Percentiles rank a stretch among this genome's conserved stretches.
Evolutionary conservation across 1,140 invertebrate genomes (phyloP).

Genomic region (Mizuhopecten yessoensis): DNA sequence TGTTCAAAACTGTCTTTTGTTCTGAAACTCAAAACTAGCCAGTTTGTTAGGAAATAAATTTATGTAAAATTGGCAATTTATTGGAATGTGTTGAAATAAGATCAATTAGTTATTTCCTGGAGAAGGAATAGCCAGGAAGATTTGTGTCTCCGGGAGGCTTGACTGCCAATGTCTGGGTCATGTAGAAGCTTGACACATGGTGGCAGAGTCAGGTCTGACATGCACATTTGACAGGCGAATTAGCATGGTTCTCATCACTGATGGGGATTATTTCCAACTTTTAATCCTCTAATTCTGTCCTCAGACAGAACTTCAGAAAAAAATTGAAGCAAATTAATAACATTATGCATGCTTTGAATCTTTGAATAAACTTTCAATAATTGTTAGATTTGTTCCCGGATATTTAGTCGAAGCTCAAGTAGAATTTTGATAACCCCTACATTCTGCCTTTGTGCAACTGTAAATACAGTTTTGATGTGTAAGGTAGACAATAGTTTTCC

Average conservation of each 20-base stretch:
- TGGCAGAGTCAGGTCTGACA: not conserved
- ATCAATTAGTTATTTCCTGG: slow-evolving; percentile 10
- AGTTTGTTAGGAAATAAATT: not conserved
- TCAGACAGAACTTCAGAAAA: not conserved
- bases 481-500: not conserved
- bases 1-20: not conserved
- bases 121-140: not conserved
- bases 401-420: not conserved
- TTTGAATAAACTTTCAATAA: slow-evolving; percentile 23
- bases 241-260: not conserved
- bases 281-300: not conserved
- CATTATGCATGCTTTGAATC: slow-evolving; percentile 3
- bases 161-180: slow-evolving; percentile 13
- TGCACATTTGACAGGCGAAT: slow-evolving; percentile 2
- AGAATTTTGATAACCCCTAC: not conserved
- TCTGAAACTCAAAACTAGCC: not conserved
- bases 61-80: slow-evolving; percentile 21
- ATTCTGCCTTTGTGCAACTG: not conserved
- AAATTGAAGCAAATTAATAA: not conserved
- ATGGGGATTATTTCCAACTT: slow-evolving; percentile 17
- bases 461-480: not conserved
- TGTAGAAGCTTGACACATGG: slow-evolving; percentile 37
- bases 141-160: slow-evolving; percentile 38
- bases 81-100: slow-evolving; percentile 7
- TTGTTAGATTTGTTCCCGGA: not conserved